Evolutionary conservation across 2,797 vertebrate genomes (phyloP), one percentile per base, ranked within the genome.

Genomic region (Ctenochaetus hawaiiensis): DNA sequence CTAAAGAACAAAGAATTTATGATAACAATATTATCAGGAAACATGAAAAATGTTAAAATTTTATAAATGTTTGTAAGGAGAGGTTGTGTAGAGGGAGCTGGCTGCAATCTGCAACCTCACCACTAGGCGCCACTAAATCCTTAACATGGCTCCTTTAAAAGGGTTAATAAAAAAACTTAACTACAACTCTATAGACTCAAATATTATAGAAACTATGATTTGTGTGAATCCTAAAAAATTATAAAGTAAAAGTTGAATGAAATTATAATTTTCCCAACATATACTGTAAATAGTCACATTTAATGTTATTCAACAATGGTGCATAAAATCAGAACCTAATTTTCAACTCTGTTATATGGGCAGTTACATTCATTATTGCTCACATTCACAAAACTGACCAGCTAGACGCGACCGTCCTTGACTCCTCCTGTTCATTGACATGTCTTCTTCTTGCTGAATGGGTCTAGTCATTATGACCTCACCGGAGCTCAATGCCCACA

Each of bases 391-490:
- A 34, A 63, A 20, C 41, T 48, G 45, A n/a, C 37, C 67, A 16
- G 51, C 53, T 17, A 53, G 37, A 77, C 2, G 26, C 72, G 78
- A 89, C 71, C 83, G 81, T 72, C 72, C 20, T 74, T 62, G 61
- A 57, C 87, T 83, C 62, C 72, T 84, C 57, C 67, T 65, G 67
- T 68, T 47, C 89, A 87, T 78, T 90, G 85, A 89, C 80, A 71
- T 43, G 57, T 49, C 37, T 2, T 82, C 78, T 78, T 89, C 68
- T 65, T 64, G 57, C 84, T 91, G 85, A 90, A 89, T 90, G 91
- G 83, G 69, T 91, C 74, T 48, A 71, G 64, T 80, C 81, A 63
- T 80, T 4, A 89, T 93, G 89, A 93, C 83, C 91, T 93, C 92
- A 94, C 85, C 81, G 57, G 83, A 76, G 89, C 87, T 88, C 85